Percentiles rank a stretch among this genome's conserved stretches.
These are phyloP conservation scores for Tetraneura akinire DNA, from an alignment of 1,140 invertebrate genomes.

Conservation along the genomic window DNA sequence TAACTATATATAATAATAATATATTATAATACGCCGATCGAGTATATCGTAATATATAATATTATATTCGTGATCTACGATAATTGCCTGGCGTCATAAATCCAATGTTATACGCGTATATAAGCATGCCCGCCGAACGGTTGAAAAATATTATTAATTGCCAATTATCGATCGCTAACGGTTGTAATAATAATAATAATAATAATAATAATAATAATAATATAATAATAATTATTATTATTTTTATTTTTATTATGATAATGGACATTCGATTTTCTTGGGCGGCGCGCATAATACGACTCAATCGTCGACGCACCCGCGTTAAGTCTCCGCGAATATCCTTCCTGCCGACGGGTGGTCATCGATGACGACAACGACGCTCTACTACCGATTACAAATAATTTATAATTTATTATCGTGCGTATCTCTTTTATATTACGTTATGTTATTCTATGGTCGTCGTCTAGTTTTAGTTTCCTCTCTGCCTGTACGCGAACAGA, in stretches of 20 bases:
- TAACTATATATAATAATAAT: no score
- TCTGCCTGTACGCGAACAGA: neutral
- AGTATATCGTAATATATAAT: no score
- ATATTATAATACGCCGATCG: no score
- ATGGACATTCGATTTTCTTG: no score
- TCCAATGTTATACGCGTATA: neutral
- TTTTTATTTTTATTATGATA: no score
- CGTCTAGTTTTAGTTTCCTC: neutral
- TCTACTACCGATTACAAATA: neutral
- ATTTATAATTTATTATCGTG: no score
- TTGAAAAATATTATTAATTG: constrained; percentile 17
- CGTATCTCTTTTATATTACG: no score
- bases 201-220: neutral
- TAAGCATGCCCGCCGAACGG: neutral
- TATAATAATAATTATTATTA: no score
- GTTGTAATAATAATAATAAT: constrained; percentile 11
- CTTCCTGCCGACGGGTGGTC: neutral
- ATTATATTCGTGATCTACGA: constrained; percentile 46
- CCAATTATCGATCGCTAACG: constrained; percentile 29
- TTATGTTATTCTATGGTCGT: neutral
- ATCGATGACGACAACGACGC: neutral
- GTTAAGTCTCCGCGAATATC: neutral
- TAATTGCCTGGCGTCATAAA: constrained; percentile 45
- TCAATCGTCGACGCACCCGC: neutral
- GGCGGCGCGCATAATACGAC: no score